A percentile compares a stretch with the other conserved stretches of the same genome.
Evolutionary conservation across 2,113 vertebrate species (phyloP).

Genomic region (Tyrannus savana): DNA sequence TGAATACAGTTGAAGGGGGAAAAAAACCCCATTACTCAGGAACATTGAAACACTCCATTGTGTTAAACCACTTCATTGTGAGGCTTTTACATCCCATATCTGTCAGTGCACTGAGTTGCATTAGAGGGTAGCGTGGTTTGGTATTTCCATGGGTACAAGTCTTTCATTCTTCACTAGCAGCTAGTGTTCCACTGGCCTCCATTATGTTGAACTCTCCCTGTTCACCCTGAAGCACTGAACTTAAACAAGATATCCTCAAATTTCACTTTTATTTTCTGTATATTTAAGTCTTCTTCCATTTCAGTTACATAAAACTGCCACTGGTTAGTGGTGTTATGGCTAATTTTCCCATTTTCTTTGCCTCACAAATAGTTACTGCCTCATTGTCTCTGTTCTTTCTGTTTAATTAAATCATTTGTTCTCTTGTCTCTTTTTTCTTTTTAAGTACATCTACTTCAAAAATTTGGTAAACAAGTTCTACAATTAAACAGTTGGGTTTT

Average conservation of each 20-base stretch:
- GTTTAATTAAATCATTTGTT: conserved; percentile 20
- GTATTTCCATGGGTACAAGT: fast-evolving
- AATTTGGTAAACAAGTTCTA: conserved; percentile 36
- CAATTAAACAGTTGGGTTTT: not conserved
- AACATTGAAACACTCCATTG: not conserved
- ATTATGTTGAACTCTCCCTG: not conserved
- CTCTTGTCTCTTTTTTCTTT: not conserved
- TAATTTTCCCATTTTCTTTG: not conserved
- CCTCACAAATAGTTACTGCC: not conserved
- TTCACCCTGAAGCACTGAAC: not conserved
- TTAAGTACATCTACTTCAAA: not conserved
- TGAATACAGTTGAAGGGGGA: not conserved
- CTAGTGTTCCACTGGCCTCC: not conserved
- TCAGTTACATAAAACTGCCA: not conserved
- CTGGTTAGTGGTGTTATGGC: not conserved
- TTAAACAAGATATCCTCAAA: not conserved
- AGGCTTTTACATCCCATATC: fast-evolving
- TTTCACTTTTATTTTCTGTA: not conserved
- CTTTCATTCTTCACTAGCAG: not conserved
- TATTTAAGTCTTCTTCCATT: not conserved
- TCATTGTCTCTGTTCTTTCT: not conserved
- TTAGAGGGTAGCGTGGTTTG: not conserved
- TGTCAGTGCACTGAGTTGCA: not conserved
- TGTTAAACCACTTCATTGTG: not conserved
- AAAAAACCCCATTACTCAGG: fast-evolving